Conservation (phyloP, 2,113 vertebrate species). For the Sylvilagus bachmani region DNA sequence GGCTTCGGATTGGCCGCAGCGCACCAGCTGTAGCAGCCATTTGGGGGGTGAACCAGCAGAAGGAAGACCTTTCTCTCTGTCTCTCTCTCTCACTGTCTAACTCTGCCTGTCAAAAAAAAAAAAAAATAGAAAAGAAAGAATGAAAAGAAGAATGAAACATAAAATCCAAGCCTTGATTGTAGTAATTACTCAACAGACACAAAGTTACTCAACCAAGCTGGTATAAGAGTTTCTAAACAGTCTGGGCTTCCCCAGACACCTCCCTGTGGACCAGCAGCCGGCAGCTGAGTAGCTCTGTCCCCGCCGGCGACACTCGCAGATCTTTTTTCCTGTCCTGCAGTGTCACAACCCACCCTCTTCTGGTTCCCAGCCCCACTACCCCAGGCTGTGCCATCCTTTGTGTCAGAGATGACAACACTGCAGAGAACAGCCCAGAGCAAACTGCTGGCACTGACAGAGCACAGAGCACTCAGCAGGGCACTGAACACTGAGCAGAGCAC, state of each 20-base stretch:
- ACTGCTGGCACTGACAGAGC: no score
- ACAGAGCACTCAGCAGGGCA: no score
- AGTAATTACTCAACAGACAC: not conserved
- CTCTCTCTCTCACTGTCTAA: no score
- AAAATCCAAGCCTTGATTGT: not conserved
- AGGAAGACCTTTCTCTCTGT: no score
- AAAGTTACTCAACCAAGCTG: not conserved
- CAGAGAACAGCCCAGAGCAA: not conserved
- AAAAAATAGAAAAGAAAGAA: no score
- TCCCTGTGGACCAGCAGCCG: not conserved
- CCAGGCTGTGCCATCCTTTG: not conserved
- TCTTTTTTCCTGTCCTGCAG: not conserved
- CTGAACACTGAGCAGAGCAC: no score
- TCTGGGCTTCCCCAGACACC: not conserved
- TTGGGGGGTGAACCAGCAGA: no score
- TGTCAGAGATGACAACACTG: not conserved
- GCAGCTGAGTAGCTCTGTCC: no score
- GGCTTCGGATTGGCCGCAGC: no score
- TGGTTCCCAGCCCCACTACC: not conserved
- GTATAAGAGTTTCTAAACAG: accelerated
- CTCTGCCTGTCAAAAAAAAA: no score
- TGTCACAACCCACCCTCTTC: not conserved
- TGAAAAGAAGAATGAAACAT: not conserved
- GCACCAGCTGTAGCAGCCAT: no score
- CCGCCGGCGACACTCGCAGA: no score